Evolutionary conservation across 2,113 vertebrate species (phyloP).

Genomic region (Anas platyrhynchos): DNA sequence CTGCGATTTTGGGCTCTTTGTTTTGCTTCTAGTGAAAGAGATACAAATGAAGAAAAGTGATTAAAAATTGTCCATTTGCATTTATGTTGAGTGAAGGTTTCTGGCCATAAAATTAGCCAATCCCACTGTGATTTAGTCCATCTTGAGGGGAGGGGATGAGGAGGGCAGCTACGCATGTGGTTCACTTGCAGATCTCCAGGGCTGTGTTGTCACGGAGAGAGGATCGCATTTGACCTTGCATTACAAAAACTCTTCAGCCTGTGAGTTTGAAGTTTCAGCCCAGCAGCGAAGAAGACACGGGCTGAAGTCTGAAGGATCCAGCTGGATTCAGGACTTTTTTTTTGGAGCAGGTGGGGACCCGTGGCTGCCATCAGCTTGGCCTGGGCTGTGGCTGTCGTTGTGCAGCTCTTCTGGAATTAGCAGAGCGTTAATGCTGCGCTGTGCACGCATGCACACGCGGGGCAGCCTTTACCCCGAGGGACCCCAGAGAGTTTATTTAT

Average conservation of each 20-base stretch:
- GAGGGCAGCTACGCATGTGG: neutral
- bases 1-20: neutral
- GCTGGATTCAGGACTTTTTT: neutral
- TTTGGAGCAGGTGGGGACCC: neutral
- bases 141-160: neutral
- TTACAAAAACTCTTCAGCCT: accelerated
- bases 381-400: neutral
- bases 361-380: neutral
- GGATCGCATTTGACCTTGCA: neutral
- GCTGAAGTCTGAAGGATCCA: neutral
- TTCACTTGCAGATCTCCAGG: neutral
- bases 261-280: neutral
- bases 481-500: neutral
- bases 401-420: slow-evolving; percentile 11
- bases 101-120: neutral
- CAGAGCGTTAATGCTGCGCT: neutral
- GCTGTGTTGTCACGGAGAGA: neutral
- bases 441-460: neutral
- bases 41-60: neutral
- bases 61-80: neutral
- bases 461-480: neutral
- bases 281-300: neutral
- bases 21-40: neutral
- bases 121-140: neutral
- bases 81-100: neutral